Percentiles rank a stretch among this genome's conserved stretches.
phyloP scores from a whole-genome alignment of 2,797 vertebrate genomes.

The Phyllotis vaccarum region DNA sequence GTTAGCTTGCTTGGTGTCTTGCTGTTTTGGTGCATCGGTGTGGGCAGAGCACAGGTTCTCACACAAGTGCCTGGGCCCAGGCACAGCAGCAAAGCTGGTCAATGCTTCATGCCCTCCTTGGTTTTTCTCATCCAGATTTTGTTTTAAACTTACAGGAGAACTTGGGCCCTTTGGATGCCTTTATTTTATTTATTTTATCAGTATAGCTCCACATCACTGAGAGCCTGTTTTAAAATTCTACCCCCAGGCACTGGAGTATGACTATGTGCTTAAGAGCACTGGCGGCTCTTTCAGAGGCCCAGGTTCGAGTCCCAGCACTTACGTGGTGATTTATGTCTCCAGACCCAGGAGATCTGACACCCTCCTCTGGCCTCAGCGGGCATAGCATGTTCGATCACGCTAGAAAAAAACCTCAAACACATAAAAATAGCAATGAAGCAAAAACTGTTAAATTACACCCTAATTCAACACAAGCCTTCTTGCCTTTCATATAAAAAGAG shows the following conservation, averaged over 20 bases:
- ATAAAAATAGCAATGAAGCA: neutral
- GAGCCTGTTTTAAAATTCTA: neutral
- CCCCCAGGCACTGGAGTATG: neutral
- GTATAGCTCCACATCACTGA: neutral
- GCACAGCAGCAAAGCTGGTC: neutral
- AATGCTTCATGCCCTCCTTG: neutral
- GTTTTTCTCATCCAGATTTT: neutral
- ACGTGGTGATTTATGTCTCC: neutral
- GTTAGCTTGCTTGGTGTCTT: neutral
- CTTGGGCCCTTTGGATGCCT: neutral
- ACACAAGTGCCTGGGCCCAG: neutral
- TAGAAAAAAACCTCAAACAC: neutral
- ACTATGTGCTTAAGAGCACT: neutral
- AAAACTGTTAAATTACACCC: neutral
- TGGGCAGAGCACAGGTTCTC: neutral
- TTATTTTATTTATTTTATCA: neutral
- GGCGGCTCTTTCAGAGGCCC: neutral
- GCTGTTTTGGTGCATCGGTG: neutral
- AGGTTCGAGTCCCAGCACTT: neutral
- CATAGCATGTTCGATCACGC: neutral
- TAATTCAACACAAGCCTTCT: neutral
- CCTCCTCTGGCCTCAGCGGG: neutral
- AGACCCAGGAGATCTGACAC: neutral
- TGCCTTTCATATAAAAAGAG: neutral
- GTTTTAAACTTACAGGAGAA: constrained; percentile 21